These are phyloP conservation scores for Melanophora roralis DNA, from an alignment of 2,888 invertebrate species.

Conservation along the genomic window DNA sequence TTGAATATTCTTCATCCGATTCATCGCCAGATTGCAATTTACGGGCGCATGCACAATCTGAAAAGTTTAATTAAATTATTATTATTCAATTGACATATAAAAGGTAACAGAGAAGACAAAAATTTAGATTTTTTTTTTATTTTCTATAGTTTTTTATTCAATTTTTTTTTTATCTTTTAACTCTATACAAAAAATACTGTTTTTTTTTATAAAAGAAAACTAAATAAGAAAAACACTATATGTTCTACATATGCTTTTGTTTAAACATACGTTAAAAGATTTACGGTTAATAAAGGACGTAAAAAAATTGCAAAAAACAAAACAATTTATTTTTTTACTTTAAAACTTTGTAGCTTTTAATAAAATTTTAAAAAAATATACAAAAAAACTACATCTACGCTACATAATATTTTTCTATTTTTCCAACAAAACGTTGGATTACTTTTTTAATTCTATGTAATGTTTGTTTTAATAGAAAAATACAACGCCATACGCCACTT, in stretches of 20 bases:
- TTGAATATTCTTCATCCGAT: conserved; percentile 82
- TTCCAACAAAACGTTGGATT: too few species aligned
- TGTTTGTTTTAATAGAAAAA: too few species aligned
- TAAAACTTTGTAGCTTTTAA: too few species aligned
- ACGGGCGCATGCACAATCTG: conserved; percentile 84
- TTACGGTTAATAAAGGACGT: neutral
- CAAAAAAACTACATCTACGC: too few species aligned
- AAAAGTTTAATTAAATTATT: conserved; percentile 66
- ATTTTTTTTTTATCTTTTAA: neutral
- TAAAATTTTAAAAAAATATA: too few species aligned
- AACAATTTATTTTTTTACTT: too few species aligned
- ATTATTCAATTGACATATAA: conserved; percentile 12
- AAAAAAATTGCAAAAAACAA: neutral
- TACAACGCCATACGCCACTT: too few species aligned
- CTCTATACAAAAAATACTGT: neutral
- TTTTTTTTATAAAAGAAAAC: neutral
- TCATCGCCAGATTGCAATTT: conserved; percentile 81
- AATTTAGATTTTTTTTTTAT: too few species aligned
- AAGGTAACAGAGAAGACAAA: too few species aligned
- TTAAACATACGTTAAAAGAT: neutral
- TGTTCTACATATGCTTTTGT: neutral
- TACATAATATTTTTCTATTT: too few species aligned
- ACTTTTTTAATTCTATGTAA: too few species aligned
- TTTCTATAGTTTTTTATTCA: too few species aligned
- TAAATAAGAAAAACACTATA: conserved; percentile 3